Base-by-base conservation (phyloP, 2,113 vertebrate species). In the Neopipo cinnamomea region DNA sequence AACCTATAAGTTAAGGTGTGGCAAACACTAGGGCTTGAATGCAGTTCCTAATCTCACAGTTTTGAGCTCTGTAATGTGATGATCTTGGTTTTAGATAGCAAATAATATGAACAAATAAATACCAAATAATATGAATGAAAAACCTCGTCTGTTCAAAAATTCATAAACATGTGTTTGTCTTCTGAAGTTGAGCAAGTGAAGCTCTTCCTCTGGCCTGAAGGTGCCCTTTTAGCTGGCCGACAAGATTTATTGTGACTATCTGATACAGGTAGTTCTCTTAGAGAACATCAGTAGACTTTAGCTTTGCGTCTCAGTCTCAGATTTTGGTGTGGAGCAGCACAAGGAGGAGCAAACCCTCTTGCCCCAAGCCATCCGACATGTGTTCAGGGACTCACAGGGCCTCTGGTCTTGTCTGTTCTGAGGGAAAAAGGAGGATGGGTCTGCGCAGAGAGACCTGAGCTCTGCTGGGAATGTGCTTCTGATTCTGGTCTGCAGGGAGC, bases 341-440 rank as follows among this genome's bases (percentile, higher is more conserved):
- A 61, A 67, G 35, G 14, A 77, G 10, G 31, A 56, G 47, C 53
- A 78, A 39, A 50, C 5, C 1, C 2, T 4, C 24, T 50, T 56
- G 61, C 35, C 35, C 23, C 73, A 20, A 67, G 35, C 17, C 11
- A 15, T 23, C 46, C 30, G 47, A 17, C 27, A 28, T 0, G 0
- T 46, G 27, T 12, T 8, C 1, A 0, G 65, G 16, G 30, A 44
- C 22, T 17, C 2, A 0, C 47, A 39, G 33, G 41, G 33, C 18
- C 31, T 39, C 39, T 5, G 31, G 20, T 31, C n/a, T 66, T 49
- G 33, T 31, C 11, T 1, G 1, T 10, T 59, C 28, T 31, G 41
- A 9, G 46, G 52, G 53, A 23, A 61, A 49, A 31, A 25, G 58
- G 46, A 61, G 39, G 46, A 20, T 6, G 46, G 12, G 8, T 44